Base-by-base conservation (phyloP, 1,140 invertebrate species). In the Zelostemma sp. region DNA sequence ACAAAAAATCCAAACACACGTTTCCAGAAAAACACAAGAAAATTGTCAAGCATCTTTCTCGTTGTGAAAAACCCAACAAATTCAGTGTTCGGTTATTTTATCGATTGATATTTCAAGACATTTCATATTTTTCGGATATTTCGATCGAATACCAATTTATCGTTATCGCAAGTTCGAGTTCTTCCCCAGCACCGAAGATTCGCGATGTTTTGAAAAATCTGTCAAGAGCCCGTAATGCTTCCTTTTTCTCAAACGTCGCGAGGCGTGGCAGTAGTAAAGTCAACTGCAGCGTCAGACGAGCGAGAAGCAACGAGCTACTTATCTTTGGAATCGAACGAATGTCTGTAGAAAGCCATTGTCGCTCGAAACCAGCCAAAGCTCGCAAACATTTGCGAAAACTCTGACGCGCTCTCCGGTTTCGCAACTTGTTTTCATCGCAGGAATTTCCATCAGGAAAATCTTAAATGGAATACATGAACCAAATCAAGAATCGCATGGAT, bases 261-360 rank as follows among this genome's bases (percentile, higher is more conserved):
- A 43, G 51, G 51, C 21, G 45, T 61, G 59, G 33, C 38, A 74
- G 68, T 67, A 58, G 72, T 80, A 76, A 76, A 80, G 71, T 71
- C 68, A 73, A 62, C 57, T 63, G 55, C 60, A 62, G 45, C 65
- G 68, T 76, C 76, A 68, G 75, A 65, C 69, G 47, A n/a, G 35
- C 53, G 18, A 56, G 55, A 38, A 41, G 28, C 31, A 12, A 18
- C 43, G 57, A 69, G 50, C 66, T 57, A 69, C 59, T 46, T 45
- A 68, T 66, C 64, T 54, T 40, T 46, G 38, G 48, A 14, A 48
- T 54, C 59, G 33, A 46, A 35, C 25, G 16, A 17, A 9, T 9
- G 41, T 12, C 45, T 53, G 33, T 46, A 19, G 16, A 11, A 11
- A 19, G 6, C 17, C 17, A 46, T 46, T 46, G 28, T 56, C 16